phyloP scores from a whole-genome alignment of 2,797 vertebrate genomes.

The Urocyon cinereoargenteus region DNA sequence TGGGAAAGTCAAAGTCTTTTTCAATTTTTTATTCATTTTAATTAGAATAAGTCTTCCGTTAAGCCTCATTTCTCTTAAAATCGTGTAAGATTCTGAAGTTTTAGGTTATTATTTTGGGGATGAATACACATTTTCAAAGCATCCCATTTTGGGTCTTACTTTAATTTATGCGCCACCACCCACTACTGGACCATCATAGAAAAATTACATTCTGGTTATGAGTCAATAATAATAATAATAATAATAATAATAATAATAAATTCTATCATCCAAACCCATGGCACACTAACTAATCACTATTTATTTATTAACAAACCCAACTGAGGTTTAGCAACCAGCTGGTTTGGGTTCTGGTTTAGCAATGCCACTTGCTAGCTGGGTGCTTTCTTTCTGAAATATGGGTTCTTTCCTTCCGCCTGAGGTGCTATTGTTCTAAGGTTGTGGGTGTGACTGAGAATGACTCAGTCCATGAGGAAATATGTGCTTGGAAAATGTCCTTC shows the following conservation, averaged over 20 bases:
- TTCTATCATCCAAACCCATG: not conserved
- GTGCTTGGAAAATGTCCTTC: slow-evolving; percentile 12
- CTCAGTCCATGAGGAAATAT: not conserved
- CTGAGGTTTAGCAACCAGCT: not conserved
- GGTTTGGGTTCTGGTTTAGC: not conserved
- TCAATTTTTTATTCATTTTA: not conserved
- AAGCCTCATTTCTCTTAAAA: not conserved
- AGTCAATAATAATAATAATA: not conserved
- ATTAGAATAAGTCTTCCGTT: not conserved
- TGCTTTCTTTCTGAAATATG: not conserved
- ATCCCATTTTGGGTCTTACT: not conserved
- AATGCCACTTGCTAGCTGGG: not conserved
- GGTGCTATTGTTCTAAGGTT: not conserved
- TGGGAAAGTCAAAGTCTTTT: not conserved
- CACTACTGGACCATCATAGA: not conserved
- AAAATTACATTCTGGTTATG: not conserved
- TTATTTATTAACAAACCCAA: not conserved
- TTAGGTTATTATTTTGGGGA: slow-evolving; percentile 31
- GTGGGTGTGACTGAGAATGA: not conserved
- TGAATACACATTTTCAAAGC: not conserved
- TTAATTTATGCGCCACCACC: not conserved
- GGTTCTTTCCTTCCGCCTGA: not conserved
- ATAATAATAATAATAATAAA: not conserved
- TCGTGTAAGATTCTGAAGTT: slow-evolving; percentile 12
- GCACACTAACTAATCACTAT: not conserved